Evolutionary conservation across 2,113 vertebrate species (phyloP), one percentile per base, ranked within the genome.

Genomic region (Porphyrio hochstetteri): DNA sequence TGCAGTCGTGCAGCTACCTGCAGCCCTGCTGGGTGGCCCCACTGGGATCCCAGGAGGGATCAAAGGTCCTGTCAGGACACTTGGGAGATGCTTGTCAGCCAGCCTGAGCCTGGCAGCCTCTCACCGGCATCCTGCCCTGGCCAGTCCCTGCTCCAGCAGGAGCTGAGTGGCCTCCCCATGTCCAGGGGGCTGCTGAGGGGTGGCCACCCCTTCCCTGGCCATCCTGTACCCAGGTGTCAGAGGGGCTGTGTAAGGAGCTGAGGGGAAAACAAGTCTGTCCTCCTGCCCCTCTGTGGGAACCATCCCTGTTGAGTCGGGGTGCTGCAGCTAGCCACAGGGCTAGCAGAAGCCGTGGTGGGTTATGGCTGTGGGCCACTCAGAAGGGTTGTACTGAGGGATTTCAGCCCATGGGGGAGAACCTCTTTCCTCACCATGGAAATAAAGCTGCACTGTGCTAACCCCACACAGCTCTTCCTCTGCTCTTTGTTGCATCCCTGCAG

Each of bases 401-500:
- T 7, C 81, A 71, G 78, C 40, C 74, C 52, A 0, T 10, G 60
- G 68, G 68, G 87, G 81, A 65, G 33, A 70, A 52, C 4, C 25
- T 68, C 31, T 23, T 21, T 25, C 53, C 71, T 20, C 64, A 11
- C 85, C 48, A 0, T 61, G 89, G 91, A 95, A 97, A 96, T 97
- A 97, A 96, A 97, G 93, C 95, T 80, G 93, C 93, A 95, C 88
- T 80, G 94, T 95, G 96, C 94, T 93, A 35, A 92, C 89, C 94
- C 95, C 81, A 71, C 35, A 19, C 36, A 9, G 68, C 65, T 57
- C 36, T 33, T 1, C 57, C 38, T 68, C 72, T 72, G 84, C 84
- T 95, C 74, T 53, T 40, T 92, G 64, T 0, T 0, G 31, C 5
- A 7, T 7, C 55, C 33, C 21, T 14, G 25, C 13, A 12, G 56